Conservation (phyloP, 2,113 vertebrate species). For the Colius striatus region DNA sequence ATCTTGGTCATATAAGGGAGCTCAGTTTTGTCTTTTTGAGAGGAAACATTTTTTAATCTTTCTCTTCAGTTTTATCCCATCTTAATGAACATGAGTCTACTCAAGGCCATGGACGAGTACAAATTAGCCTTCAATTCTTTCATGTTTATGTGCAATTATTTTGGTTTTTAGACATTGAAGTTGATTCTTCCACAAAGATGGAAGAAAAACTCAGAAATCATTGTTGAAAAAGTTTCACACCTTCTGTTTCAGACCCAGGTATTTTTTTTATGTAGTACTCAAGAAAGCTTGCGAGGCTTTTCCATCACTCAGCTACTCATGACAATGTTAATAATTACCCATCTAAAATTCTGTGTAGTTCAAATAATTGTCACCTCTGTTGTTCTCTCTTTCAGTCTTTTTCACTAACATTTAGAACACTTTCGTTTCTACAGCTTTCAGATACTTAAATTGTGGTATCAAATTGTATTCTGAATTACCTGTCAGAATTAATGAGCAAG, state of each 20-base stretch:
- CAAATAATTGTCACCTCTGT: neutral
- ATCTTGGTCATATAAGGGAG: neutral
- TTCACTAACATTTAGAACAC: neutral
- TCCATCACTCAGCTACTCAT: neutral
- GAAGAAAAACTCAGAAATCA: neutral
- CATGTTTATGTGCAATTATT: neutral
- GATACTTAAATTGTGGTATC: constrained; percentile 1
- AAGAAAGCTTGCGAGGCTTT: neutral
- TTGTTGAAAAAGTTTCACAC: neutral
- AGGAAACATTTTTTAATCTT: neutral
- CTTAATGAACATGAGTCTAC: neutral
- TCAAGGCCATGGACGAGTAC: neutral
- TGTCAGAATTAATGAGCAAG: constrained; percentile 22
- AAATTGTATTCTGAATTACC: neutral
- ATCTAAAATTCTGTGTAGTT: neutral
- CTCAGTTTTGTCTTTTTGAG: neutral
- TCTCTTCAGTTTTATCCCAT: neutral
- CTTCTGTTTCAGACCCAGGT: neutral
- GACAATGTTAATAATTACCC: neutral
- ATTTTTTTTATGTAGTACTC: neutral
- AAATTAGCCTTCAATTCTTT: neutral
- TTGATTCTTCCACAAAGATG: neutral
- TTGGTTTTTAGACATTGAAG: neutral
- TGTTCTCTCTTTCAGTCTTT: neutral
- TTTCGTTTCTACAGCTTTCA: neutral